Evolutionary conservation across 2,113 vertebrate species (phyloP), one percentile per base, ranked within the genome.

Genomic region (Sciurus niger): DNA sequence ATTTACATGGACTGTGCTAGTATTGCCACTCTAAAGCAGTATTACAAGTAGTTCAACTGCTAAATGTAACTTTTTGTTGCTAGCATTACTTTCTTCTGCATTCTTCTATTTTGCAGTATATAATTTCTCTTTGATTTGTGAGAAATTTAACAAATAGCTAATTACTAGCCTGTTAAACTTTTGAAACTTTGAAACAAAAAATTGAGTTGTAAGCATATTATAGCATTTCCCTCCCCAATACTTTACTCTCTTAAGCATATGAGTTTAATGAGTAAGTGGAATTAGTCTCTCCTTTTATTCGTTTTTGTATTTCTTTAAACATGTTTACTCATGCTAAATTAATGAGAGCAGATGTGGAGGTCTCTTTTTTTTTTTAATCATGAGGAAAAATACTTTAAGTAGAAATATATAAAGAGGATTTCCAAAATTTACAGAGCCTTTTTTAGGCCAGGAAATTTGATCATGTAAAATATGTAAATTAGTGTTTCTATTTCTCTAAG

Each of bases 131-230:
- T 93, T 92, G 70, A 84, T 95, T 96, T 94, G 60, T 93, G 65
- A 72, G 46, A 95, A 37, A 43, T 95, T 97, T 72, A 40, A 77
- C 84, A 68, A 85, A 83, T 93, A 80, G 13, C 37, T 95, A 93
- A 96, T 58, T 77, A 32, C 22, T 67, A 95, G 70, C 65, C 58
- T 94, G 51, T 90, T 93, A 28, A 84, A 89, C 60, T 92, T 97
- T 78, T 51, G 7, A 11, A 95, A 89, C 93, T 98, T 96, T 86
- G 89, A 79, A 98, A 97, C 74, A 86, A 83, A 97, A 76, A 80
- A 83, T 74, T 2, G 1, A 96, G 51, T 20, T 94, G 25, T 95
- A 95, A 96, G 90, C 73, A 70, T 25, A 63, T 95, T 73, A 48
- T 0, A 93, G 53, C 67, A 6, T 85, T 95, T 97, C 78, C 34